Percentiles rank a stretch among this genome's conserved stretches.
phyloP scores from a whole-genome alignment of 2,888 invertebrate genomes.

The Notocelia uddmanniana region DNA sequence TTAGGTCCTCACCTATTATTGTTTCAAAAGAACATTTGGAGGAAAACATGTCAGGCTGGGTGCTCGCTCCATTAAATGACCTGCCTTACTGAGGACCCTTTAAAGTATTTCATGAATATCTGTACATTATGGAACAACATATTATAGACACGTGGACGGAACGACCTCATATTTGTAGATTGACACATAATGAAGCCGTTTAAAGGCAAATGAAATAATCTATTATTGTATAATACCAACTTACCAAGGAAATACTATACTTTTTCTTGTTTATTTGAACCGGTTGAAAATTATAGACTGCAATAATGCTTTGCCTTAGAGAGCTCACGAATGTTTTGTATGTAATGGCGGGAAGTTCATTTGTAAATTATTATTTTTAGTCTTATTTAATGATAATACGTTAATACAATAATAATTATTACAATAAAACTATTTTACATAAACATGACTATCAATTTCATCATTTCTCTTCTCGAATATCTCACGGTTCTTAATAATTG shows the following conservation, averaged over 20 bases:
- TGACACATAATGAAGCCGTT: background rate
- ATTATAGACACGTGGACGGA: background rate
- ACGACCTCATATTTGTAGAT: background rate
- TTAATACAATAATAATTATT: slow-evolving; percentile 41
- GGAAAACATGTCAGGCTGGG: background rate
- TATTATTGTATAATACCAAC: background rate
- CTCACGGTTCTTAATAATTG: too few species aligned
- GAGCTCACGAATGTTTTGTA: slow-evolving; percentile 7
- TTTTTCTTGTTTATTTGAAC: background rate
- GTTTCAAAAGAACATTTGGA: background rate
- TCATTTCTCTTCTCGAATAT: too few species aligned
- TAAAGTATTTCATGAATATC: background rate
- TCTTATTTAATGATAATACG: slow-evolving; percentile 32
- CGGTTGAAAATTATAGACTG: slow-evolving; percentile 2
- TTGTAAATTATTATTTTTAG: slow-evolving; percentile 26
- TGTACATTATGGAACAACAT: background rate
- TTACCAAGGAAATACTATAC: background rate
- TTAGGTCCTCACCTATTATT: too few species aligned
- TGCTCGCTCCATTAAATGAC: background rate
- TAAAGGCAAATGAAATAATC: background rate
- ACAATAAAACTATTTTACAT: slow-evolving; percentile 40
- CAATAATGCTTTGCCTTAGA: slow-evolving; percentile 17
- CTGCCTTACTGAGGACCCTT: background rate
- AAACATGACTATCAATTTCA: slow-evolving; percentile 24
- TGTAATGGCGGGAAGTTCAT: background rate